Percentiles rank a stretch among this genome's conserved stretches.
Conservation (phyloP, 2,888 invertebrate species). For the Tryphoninae sp. region DNA sequence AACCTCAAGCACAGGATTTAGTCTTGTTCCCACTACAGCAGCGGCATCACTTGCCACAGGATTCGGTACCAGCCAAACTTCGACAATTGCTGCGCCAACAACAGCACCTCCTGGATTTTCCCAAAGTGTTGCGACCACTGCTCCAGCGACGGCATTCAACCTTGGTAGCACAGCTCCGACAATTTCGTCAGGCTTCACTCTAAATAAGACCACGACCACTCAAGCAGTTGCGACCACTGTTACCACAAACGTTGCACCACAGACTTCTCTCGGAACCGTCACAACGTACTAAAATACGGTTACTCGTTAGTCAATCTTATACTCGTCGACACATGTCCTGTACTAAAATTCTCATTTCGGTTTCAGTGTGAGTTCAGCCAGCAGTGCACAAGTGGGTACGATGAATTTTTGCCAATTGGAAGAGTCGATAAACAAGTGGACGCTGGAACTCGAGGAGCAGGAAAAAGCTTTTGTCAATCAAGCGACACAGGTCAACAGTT, state of each 20-base stretch:
- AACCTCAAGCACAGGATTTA: slow-evolving; percentile 65
- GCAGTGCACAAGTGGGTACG: slow-evolving; percentile 80
- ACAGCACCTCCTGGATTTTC: slow-evolving; percentile 69
- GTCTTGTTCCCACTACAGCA: slow-evolving; percentile 48
- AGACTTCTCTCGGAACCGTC: slow-evolving; percentile 73
- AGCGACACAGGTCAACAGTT: slow-evolving; percentile 96
- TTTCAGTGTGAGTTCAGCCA: slow-evolving; percentile 77
- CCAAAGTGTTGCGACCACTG: slow-evolving; percentile 55
- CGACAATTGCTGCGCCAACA: slow-evolving; percentile 47
- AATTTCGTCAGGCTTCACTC: slow-evolving; percentile 67
- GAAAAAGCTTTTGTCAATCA: slow-evolving; percentile 96
- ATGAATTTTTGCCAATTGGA: slow-evolving; percentile 93
- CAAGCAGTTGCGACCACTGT: slow-evolving; percentile 67
- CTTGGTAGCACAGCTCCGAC: slow-evolving; percentile 66
- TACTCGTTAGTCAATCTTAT: slow-evolving; percentile 13
- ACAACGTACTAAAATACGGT: slow-evolving; percentile 72
- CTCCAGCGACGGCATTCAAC: slow-evolving; percentile 53
- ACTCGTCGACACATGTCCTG: background rate
- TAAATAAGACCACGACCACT: slow-evolving; percentile 68
- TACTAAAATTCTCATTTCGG: background rate
- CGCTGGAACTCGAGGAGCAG: slow-evolving; percentile 94
- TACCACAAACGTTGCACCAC: slow-evolving; percentile 69
- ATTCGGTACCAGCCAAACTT: slow-evolving; percentile 66
- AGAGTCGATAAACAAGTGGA: slow-evolving; percentile 97
- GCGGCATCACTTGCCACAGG: slow-evolving; percentile 57